Base-by-base conservation (phyloP, 2,113 vertebrate genomes). In the Hemicordylus capensis region DNA sequence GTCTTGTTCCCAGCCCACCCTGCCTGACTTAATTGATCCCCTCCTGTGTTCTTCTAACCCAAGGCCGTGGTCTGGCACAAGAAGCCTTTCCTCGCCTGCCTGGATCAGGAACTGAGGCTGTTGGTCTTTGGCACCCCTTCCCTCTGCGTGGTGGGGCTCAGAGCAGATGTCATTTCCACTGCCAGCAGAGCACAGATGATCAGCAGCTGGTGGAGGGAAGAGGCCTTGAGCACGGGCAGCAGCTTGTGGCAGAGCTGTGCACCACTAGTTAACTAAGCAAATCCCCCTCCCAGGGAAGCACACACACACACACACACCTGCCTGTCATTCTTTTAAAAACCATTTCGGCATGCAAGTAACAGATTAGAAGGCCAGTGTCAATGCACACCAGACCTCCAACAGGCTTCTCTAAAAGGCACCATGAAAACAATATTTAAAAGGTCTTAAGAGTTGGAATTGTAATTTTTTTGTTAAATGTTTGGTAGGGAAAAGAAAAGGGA, bases 181-280 rank as follows among this genome's bases (percentile, higher is more conserved):
- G 93, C 92, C 94, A 95, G 88, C 83, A 90, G 92, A 82, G 39
- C 87, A 89, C 92, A 93, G 91, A 92, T 90, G 93, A 93, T 90
- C 86, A 84, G 86, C 93, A 92, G 90, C 91, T 85, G 93, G 91
- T 90, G 22, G 28, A 0, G 64, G 85, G 90, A 84, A 88, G 80
- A 46, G 89, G 87, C 88, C 91, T 93, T 86, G 87, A 89, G 86
- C 86, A n/a, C 26, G 85, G 76, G 89, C 90, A 90, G 91, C 92
- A 91, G 92, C 87, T 72, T 89, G 81, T 89, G 39, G 78, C 48
- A 81, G 79, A 78, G 37, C 89, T 6, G 6, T 78, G 26, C 34
- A 76, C 72, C 0, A 28, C 85, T 66, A 14, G 0, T 11, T 66
- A 74, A 83, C 61, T 10, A 56, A 86, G 78, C 37, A 73, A 44